Conservation (phyloP, 2,797 vertebrate species). For the Esox lucius region DNA sequence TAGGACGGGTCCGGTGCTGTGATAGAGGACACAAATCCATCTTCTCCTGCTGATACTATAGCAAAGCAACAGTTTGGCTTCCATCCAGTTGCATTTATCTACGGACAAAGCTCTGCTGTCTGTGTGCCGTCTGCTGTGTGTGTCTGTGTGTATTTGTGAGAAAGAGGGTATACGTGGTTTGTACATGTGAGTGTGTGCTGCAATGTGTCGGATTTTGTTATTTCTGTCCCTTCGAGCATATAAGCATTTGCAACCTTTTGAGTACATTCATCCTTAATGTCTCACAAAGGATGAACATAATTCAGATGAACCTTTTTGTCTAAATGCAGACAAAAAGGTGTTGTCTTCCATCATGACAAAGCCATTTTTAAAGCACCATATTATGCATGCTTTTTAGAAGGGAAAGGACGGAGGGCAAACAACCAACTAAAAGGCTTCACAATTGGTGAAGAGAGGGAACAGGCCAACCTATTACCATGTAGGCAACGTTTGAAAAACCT, state of each 20-base stretch:
- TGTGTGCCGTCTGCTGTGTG: no score
- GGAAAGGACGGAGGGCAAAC: background rate
- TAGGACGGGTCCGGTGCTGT: background rate
- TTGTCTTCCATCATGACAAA: constrained; percentile 43
- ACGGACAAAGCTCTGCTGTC: background rate
- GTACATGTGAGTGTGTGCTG: constrained; percentile 7
- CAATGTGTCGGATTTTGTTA: background rate
- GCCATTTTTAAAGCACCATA: constrained; percentile 36
- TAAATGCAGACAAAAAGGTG: constrained; percentile 52
- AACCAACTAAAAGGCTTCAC: background rate
- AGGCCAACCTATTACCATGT: background rate
- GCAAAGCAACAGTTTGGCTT: background rate
- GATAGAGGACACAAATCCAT: background rate
- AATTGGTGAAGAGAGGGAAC: background rate
- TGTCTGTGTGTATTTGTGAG: no score
- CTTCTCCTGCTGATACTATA: background rate
- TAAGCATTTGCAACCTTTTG: constrained; percentile 56
- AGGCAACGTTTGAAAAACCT: constrained; percentile 22
- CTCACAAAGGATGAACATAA: constrained; percentile 52
- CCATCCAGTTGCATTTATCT: background rate
- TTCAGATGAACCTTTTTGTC: constrained; percentile 59
- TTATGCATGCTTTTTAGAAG: background rate
- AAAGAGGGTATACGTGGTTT: background rate
- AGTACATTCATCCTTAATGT: constrained; percentile 60
- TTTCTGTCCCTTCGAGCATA: constrained; percentile 38